Base-by-base conservation (phyloP, 2,797 vertebrate genomes). In the Lagodon rhomboides region DNA sequence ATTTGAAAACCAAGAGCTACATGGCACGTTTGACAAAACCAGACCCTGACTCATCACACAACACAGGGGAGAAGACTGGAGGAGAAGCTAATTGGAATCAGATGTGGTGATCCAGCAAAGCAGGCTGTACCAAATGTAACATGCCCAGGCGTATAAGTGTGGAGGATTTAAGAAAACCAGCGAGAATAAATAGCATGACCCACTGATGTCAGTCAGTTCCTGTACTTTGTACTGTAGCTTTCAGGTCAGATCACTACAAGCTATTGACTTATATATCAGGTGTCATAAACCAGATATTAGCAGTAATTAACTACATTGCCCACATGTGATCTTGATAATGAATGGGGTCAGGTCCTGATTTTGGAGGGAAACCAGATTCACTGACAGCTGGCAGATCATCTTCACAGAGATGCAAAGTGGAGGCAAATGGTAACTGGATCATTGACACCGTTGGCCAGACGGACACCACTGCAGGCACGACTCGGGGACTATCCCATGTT, bases 381-480 rank as follows among this genome's bases (percentile, higher is more conserved):
- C 38, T 61, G 85, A 89, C 91, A 93, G 87, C 89, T 91, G 91
- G 78, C 54, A 87, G 85, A 88, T 91, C 88, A 71, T 76, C 86
- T 93, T 91, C 84, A 87, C 88, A 85, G 79, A 73, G 79, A 91
- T 87, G 83, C 55, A 88, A 84, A 86, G 75, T 87, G 70, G 78
- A 89, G 89, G 83, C 88, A 92, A 91, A 93, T 86, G 84, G 88
- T 88, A 93, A 92, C 87, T 79, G 90, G 88, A 94, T 95, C 91
- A 85, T 78, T 88, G 86, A 91, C 88, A 88, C 91, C 23, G 67
- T 85, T 86, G 86, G 83, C 71, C 86, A 88, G 87, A 75, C 84
- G 1, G 89, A 61, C 87, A 87, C 62, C 76, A 16, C 66, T 76
- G 38, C 30, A 12, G 77, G n/a, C 83, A 77, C 16, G 65, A 77